These are phyloP conservation scores for Siderastrea radians DNA, from an alignment of 92 coral and sea anemone genomes.

Conservation along the genomic window DNA sequence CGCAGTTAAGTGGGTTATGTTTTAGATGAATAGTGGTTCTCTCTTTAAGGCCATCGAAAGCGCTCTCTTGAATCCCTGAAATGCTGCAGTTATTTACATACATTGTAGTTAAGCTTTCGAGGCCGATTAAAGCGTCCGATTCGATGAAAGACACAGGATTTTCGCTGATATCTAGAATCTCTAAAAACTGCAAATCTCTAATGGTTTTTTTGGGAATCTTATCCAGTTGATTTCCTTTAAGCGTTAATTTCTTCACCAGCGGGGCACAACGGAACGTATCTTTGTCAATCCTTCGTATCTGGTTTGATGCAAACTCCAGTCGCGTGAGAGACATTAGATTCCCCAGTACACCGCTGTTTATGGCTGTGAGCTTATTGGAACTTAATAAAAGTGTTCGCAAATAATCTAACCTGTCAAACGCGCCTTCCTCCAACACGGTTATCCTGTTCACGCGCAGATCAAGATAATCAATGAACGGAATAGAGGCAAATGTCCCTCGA, in stretches of 20 bases:
- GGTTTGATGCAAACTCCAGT: conserved; percentile 68
- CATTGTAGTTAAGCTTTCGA: conserved; percentile 42
- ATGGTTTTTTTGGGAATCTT: conserved; percentile 49
- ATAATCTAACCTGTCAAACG: conserved; percentile 67
- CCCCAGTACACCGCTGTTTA: conserved; percentile 63
- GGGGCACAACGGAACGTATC: conserved; percentile 65
- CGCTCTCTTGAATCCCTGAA: conserved; percentile 50
- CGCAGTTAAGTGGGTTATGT: conserved; percentile 77
- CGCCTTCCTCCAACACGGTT: conserved; percentile 61
- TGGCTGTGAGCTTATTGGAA: conserved; percentile 30
- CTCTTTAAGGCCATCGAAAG: conserved; percentile 37
- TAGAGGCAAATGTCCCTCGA: conserved; percentile 48
- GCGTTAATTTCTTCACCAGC: conserved; percentile 41
- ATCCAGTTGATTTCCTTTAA: conserved; percentile 50
- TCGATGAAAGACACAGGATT: conserved; percentile 61
- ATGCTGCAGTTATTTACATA: conserved; percentile 52
- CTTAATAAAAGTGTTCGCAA: conserved; percentile 55
- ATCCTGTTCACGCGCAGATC: conserved; percentile 68
- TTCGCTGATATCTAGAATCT: conserved; percentile 63
- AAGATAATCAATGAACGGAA: conserved; percentile 34
- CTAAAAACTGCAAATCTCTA: conserved; percentile 38
- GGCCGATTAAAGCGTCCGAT: conserved; percentile 56
- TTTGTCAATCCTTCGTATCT: conserved; percentile 38
- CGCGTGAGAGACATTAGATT: conserved; percentile 71
- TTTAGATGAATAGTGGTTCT: conserved; percentile 27